phyloP scores from a whole-genome alignment of 2,888 invertebrate species.

The Mimumesa dahlbomi region DNA sequence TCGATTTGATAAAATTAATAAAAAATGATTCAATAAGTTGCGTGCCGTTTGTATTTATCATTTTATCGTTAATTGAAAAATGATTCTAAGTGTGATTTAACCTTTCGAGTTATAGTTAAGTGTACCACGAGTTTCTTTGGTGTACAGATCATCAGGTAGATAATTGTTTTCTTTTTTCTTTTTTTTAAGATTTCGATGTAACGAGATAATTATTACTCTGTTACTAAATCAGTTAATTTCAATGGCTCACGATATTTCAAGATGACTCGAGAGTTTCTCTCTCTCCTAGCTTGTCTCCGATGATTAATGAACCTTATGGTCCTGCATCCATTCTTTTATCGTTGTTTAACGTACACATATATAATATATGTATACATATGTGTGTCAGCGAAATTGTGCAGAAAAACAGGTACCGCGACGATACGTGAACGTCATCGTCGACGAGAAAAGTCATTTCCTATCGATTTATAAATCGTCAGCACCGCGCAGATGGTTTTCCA shows the following conservation, averaged over 20 bases:
- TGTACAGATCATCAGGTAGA: not conserved
- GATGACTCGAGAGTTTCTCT: not conserved
- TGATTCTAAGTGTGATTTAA: too few relatives aligned
- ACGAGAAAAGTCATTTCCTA: not conserved
- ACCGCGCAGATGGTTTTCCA: not conserved
- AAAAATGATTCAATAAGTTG: too few relatives aligned
- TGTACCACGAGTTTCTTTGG: not conserved
- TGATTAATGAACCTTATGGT: not conserved
- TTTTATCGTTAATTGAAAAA: too few relatives aligned
- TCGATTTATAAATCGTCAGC: not conserved
- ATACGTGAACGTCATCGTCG: not conserved
- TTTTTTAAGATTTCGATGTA: not conserved
- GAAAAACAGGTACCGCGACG: not conserved
- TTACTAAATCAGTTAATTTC: not conserved
- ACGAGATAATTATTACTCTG: not conserved
- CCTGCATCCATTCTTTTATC: not conserved
- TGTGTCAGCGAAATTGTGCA: not conserved
- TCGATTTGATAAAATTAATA: too few relatives aligned
- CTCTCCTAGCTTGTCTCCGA: not conserved
- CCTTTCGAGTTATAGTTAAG: too few relatives aligned
- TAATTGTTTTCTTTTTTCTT: too few relatives aligned
- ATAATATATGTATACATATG: not conserved
- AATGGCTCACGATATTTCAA: not conserved
- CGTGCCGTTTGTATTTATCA: too few relatives aligned
- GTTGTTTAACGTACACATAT: too few relatives aligned